Percentiles rank a stretch among this genome's conserved stretches.
Evolutionary conservation across 2,888 invertebrate species (phyloP).

Genomic region (Steinernema carpocapsae): DNA sequence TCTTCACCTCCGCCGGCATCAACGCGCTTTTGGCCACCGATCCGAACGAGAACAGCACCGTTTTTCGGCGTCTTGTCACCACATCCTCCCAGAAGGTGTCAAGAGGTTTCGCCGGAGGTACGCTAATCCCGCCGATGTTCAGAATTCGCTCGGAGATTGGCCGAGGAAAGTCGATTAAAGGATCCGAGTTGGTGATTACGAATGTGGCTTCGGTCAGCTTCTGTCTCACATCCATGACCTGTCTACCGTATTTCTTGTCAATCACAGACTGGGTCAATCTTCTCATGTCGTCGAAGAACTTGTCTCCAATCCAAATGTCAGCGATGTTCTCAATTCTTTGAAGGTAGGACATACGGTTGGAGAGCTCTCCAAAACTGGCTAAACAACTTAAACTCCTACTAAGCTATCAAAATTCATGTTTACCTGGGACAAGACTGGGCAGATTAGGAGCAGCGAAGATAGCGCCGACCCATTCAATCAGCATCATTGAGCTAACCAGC

Average conservation of each 20-base stretch:
- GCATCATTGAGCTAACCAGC: slow-evolving; percentile 23
- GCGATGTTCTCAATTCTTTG: not conserved
- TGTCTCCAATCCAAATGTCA: not conserved
- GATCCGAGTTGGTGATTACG: slow-evolving; percentile 16
- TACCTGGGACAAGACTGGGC: slow-evolving; percentile 20
- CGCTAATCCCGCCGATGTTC: slow-evolving; percentile 20
- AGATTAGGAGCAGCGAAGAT: slow-evolving; percentile 1
- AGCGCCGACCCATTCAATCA: not conserved
- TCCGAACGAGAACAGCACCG: slow-evolving; percentile 54
- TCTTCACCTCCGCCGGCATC: slow-evolving; percentile 39
- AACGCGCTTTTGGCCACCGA: slow-evolving; percentile 41
- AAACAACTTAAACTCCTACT: not conserved
- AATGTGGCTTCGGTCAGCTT: slow-evolving; percentile 20
- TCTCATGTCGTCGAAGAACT: not conserved
- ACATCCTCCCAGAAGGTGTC: slow-evolving; percentile 42
- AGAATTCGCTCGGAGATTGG: slow-evolving; percentile 18
- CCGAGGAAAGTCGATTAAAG: slow-evolving; percentile 6
- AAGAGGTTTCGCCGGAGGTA: not conserved
- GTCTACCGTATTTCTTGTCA: not conserved
- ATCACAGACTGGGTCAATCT: not conserved
- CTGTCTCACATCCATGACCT: not conserved
- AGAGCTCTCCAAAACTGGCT: slow-evolving; percentile 24
- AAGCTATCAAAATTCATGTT: not conserved
- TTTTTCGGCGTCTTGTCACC: slow-evolving; percentile 41
- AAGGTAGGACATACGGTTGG: not conserved